Evolutionary conservation across 2,888 invertebrate species (phyloP).

Genomic region (Tetragonula carbonaria): DNA sequence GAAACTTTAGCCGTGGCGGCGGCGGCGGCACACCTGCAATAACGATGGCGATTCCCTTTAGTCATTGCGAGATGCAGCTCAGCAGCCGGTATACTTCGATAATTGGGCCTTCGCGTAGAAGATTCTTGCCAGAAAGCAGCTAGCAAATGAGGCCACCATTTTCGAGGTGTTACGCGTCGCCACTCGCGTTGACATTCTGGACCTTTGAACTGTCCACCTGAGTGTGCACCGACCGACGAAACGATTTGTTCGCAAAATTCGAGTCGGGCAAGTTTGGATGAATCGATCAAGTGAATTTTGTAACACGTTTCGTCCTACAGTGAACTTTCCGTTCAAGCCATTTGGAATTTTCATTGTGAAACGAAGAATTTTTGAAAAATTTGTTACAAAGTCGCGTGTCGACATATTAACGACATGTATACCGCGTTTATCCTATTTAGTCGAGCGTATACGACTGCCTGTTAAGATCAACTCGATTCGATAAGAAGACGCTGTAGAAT

Average conservation of each 20-base stretch:
- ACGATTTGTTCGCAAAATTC: not conserved
- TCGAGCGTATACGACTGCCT: too few relatives aligned
- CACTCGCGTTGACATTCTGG: slow-evolving; percentile 1
- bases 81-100: slow-evolving; percentile 59
- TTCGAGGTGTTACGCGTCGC: not conserved
- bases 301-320: not conserved
- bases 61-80: slow-evolving; percentile 49
- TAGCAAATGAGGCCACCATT: slow-evolving; percentile 12
- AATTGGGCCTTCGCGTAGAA: slow-evolving; percentile 57
- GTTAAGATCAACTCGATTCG: too few relatives aligned
- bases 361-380: too few relatives aligned
- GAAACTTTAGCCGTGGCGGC: slow-evolving; percentile 41
- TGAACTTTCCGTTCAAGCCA: too few relatives aligned
- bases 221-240: too few relatives aligned
- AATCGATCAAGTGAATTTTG: not conserved
- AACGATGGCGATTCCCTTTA: slow-evolving; percentile 63
- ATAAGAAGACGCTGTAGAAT: too few relatives aligned
- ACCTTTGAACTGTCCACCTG: not conserved
- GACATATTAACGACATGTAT: too few relatives aligned
- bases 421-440: too few relatives aligned
- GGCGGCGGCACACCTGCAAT: slow-evolving; percentile 56
- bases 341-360: too few relatives aligned
- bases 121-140: slow-evolving; percentile 48
- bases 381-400: too few relatives aligned
- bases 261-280: slow-evolving; percentile 5